Base-by-base conservation (phyloP, 92 coral and sea anemone genomes). In the Scolanthus callimorphus region DNA sequence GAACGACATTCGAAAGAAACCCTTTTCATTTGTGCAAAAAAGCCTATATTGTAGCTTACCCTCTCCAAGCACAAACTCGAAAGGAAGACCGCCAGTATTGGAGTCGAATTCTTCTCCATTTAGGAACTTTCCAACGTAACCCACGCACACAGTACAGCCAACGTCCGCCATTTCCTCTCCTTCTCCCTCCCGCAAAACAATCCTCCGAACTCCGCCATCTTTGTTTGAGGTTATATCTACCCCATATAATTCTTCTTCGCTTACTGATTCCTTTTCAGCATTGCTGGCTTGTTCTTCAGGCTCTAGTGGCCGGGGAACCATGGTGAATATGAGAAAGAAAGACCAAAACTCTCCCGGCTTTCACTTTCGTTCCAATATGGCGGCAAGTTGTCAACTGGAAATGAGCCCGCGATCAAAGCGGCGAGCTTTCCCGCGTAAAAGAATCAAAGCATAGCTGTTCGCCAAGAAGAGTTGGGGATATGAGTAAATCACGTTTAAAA, bases 171-270 rank as follows among this genome's bases (percentile, higher is more conserved):
- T 69, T 0, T 57, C 62, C 8, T 22, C 30, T 0, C 80, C 81
- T 3, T 50, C 34, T 1, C 97, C 96, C 59, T 87, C 84, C 2
- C 2, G 21, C 45, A 79, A 51, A 9, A 84, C 51, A 12, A 67
- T 60, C 47, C 87, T 91, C 31, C 95, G 75, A 12, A 91, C 84
- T 13, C 97, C 97, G 22, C 97, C 97, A 83, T 91, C 97, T 74
- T 87, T 54, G 17, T 26, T 57, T 15, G 70, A 74, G 10, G 86
- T 67, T 11, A 91, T 39, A 54, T 91, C 97, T 37, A 51, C 83
- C 19, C 92, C 97, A 9, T 54, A 77, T n/a, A 48, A 25, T 21
- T 59, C 72, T 28, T 63, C 73, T 41, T 39, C 63, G 23, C 23
- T 31, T 46, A 10, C 6, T 21, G 22, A 9, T 11, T n/a, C n/a